Evolutionary conservation across 2,888 invertebrate species (phyloP), one percentile per base, ranked within the genome.

Genomic region (Ditylenchus weischeri): DNA sequence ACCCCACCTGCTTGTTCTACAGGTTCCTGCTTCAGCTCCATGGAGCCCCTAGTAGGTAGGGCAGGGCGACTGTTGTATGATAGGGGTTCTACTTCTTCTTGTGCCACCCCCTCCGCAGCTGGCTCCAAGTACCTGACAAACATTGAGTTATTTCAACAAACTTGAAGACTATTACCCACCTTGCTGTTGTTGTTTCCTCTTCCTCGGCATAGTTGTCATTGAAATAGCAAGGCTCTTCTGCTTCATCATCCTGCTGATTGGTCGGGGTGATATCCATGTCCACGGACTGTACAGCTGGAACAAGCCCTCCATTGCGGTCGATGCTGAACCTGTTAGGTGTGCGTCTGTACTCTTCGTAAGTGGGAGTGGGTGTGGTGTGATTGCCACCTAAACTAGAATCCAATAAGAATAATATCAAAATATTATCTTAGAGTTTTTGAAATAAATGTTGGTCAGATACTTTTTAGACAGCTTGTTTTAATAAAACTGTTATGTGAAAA

Each of bases 21-120:
- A 43, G 43, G 15, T 15, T 43, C 13, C 11, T 43, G 43, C 43
- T 43, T 43, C 13, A 43, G 43, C 43, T 43, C 43, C 43, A 13
- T 43, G 11, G 13, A 43, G 43, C 5, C 43, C 15, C 29, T 29
- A 29, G 29, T 29, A 29, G 29, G 57, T 18, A 57, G 21, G 36
- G 75, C 74, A 15, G 79, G 79, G 57, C 79, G 72, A 49, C 76
- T 76, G 64, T 79, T 79, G 71, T 79, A 79, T 7, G 77, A 78
- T 43, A 79, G 66, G 1, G 79, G 79, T 54, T 79, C 79, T 21
- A 64, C 76, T 43, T 58, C 66, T 10, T 23, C 67, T 19, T 19
- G 15, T 43, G 13, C 43, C 43, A 6, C 43, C 15, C 43, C 43
- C 8, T 43, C 8, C 15, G 2, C 43, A 43, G 43, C 43, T 43